Conservation (phyloP, 2,888 invertebrate genomes). For the Panopea generosa region DNA sequence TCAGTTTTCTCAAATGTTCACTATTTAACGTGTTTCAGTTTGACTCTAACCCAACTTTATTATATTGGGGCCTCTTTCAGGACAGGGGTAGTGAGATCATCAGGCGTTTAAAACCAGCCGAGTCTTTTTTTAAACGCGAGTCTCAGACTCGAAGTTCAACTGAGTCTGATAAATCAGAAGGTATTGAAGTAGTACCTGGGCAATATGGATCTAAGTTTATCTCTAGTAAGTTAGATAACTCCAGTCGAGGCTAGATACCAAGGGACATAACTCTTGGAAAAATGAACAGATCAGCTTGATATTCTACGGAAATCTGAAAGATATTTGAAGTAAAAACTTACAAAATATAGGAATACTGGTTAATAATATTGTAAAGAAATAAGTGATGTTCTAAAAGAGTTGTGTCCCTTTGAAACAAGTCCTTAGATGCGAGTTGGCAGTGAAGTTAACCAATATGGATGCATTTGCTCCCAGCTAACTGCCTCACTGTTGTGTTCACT, state of each 20-base stretch:
- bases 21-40: no score
- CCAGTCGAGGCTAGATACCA: conserved; percentile 9
- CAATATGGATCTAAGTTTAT: conserved; percentile 65
- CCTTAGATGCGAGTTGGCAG: no score
- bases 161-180: conserved; percentile 52
- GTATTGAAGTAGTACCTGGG: conserved; percentile 63
- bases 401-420: conserved; percentile 16
- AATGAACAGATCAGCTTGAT: neutral
- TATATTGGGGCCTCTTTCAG: no score
- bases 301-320: neutral
- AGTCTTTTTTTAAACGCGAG: conserved; percentile 62
- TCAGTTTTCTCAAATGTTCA: no score
- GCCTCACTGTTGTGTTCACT: conserved; percentile 4
- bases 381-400: neutral
- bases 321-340: no score
- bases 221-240: conserved; percentile 60
- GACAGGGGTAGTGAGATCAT: conserved; percentile 56
- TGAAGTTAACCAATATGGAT: no score
- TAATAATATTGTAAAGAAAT: no score
- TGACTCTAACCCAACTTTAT: no score
- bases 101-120: conserved; percentile 66
- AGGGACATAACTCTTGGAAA: conserved; percentile 48
- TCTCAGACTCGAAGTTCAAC: conserved; percentile 43
- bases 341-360: no score
- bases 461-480: conserved; percentile 26